phyloP scores from a whole-genome alignment of 2,113 vertebrate species.

The Sterrhoptilus dennistouni region DNA sequence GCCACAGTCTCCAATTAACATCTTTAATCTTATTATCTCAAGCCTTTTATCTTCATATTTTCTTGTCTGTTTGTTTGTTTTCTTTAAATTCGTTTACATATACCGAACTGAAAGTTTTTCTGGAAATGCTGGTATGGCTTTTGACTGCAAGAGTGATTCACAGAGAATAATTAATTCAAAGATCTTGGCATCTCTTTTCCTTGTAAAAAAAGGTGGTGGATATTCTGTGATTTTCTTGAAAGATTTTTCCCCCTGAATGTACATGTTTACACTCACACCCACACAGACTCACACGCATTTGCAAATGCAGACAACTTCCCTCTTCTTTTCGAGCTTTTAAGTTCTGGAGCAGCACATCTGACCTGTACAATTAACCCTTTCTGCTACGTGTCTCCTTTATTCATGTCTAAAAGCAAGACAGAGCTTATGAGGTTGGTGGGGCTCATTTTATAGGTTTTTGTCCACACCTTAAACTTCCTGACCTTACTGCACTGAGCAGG shows the following conservation, averaged over 20 bases:
- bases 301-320: conserved; percentile 34
- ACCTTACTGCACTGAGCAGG: neutral
- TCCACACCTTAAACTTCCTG: neutral
- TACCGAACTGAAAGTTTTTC: conserved; percentile 9
- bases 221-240: conserved; percentile 47
- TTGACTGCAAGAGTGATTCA: conserved; percentile 43
- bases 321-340: conserved; percentile 7
- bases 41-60: conserved; percentile 53
- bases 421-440: neutral
- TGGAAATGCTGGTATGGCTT: conserved; percentile 57
- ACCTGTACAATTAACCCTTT: neutral
- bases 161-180: conserved; percentile 45
- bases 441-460: neutral
- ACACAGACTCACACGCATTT: conserved; percentile 28
- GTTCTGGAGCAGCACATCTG: neutral
- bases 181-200: conserved; percentile 45
- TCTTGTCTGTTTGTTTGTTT: conserved; percentile 53
- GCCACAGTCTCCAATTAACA: neutral
- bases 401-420: neutral
- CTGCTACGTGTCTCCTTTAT: neutral
- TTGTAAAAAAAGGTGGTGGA: conserved; percentile 11
- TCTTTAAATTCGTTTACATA: conserved; percentile 44
- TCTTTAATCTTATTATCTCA: conserved; percentile 47
- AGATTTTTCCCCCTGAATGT: conserved; percentile 36
- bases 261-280: conserved; percentile 41